A percentile compares a stretch with the other conserved stretches of the same genome.
Evolutionary conservation across 2,797 vertebrate species (phyloP).

Genomic region (Erethizon dorsatum): DNA sequence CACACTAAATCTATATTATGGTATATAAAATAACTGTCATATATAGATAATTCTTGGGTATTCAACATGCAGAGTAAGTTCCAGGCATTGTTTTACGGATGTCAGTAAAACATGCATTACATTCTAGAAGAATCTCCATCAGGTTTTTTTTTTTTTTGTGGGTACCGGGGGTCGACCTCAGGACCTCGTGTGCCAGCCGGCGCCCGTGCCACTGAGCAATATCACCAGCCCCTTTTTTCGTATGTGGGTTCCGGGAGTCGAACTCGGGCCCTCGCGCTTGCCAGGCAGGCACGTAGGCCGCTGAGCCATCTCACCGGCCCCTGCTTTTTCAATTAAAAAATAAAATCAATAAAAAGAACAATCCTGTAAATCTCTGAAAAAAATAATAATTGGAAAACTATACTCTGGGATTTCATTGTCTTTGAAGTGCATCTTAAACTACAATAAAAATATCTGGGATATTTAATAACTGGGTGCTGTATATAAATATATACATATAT

Average conservation of each 20-base stretch:
- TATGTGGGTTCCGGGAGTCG: too few species aligned
- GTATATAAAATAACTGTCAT: conserved; percentile 3
- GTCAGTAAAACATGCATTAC: neutral
- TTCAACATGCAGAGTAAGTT: neutral
- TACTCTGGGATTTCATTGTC: neutral
- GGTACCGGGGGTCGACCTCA: too few species aligned
- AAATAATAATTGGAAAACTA: neutral
- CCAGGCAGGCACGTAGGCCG: too few species aligned
- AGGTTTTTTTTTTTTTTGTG: too few species aligned
- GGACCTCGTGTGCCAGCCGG: too few species aligned
- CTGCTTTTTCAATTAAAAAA: neutral
- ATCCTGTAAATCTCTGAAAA: conserved; percentile 4
- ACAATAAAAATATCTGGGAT: neutral
- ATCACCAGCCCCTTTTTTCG: too few species aligned
- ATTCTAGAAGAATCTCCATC: neutral
- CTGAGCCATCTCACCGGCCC: too few species aligned
- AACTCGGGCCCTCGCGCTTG: too few species aligned
- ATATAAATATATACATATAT: neutral
- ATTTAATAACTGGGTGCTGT: neutral
- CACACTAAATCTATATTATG: neutral
- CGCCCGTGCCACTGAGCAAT: too few species aligned
- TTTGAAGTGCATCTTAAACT: neutral
- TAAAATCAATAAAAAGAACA: neutral
- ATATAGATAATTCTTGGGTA: neutral
- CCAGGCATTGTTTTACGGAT: neutral